These are phyloP conservation scores for Drosophila kambysellisi DNA, from an alignment of 2,888 invertebrate species.

Conservation along the genomic window DNA sequence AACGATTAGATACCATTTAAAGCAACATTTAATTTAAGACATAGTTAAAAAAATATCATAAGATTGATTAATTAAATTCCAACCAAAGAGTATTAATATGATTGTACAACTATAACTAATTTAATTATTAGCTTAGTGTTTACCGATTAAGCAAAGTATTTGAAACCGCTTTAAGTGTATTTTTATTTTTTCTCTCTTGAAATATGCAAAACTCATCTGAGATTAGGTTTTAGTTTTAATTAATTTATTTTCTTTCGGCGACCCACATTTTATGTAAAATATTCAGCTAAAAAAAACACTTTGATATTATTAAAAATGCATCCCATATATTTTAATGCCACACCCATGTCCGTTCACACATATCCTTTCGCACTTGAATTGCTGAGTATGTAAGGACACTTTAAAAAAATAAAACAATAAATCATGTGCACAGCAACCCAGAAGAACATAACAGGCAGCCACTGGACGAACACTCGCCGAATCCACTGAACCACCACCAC, in stretches of 20 bases:
- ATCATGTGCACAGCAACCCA: conserved; percentile 64
- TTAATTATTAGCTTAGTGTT: not conserved
- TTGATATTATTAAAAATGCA: not conserved
- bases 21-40: not conserved
- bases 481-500: conserved; percentile 23
- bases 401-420: conserved; percentile 52
- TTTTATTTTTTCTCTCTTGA: not conserved
- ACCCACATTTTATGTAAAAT: not conserved
- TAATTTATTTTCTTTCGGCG: not conserved
- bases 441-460: conserved; percentile 24
- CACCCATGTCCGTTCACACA: not conserved
- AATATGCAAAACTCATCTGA: too few species aligned
- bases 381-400: conserved; percentile 23
- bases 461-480: conserved; percentile 3
- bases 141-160: not conserved
- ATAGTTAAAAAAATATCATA: too few species aligned
- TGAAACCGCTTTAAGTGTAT: not conserved
- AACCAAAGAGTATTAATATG: not conserved
- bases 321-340: not conserved
- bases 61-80: not conserved
- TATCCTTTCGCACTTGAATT: not conserved
- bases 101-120: not conserved
- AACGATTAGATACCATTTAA: conserved; percentile 7
- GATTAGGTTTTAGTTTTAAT: not conserved
- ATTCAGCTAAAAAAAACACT: not conserved